Conservation (phyloP, 1,140 invertebrate species). For the Bombus terrestris region DNA sequence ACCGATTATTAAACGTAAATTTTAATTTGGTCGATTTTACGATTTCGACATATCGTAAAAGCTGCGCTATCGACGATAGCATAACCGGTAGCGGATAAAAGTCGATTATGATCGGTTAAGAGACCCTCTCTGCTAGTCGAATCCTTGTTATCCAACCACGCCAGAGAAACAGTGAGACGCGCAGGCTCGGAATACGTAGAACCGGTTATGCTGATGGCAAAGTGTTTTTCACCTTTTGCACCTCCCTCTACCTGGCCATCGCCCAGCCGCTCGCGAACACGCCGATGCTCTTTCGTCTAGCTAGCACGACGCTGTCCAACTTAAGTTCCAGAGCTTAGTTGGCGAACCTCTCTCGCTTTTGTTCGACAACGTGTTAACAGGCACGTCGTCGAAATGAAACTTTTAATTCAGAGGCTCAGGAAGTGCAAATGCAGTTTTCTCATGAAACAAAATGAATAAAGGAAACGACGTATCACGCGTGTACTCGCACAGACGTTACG, state of each 20-base stretch:
- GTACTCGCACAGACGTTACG: too few relatives aligned
- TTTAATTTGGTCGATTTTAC: not conserved
- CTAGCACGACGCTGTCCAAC: not conserved
- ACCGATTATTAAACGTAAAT: not conserved
- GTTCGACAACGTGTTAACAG: not conserved
- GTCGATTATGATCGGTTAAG: slow-evolving; percentile 67
- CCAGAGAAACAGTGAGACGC: slow-evolving; percentile 36
- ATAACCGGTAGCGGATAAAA: slow-evolving; percentile 45
- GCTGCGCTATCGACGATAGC: not conserved
- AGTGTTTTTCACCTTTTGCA: slow-evolving; percentile 80
- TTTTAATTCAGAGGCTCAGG: not conserved
- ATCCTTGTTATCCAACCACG: slow-evolving; percentile 44
- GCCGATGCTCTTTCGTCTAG: slow-evolving; percentile 53
- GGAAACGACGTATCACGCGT: too few relatives aligned
- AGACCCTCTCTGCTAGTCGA: slow-evolving; percentile 60
- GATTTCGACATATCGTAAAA: not conserved
- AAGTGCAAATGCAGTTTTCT: not conserved
- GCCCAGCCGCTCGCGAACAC: slow-evolving; percentile 24
- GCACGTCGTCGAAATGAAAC: not conserved
- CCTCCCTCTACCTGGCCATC: slow-evolving; percentile 58
- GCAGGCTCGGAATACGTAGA: slow-evolving; percentile 62
- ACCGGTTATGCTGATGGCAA: slow-evolving; percentile 80
- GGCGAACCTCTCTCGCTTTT: not conserved
- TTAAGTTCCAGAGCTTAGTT: not conserved
- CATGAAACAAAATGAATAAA: too few relatives aligned